Base-by-base conservation (phyloP, 2,113 vertebrate species). In the Sardina pilchardus region DNA sequence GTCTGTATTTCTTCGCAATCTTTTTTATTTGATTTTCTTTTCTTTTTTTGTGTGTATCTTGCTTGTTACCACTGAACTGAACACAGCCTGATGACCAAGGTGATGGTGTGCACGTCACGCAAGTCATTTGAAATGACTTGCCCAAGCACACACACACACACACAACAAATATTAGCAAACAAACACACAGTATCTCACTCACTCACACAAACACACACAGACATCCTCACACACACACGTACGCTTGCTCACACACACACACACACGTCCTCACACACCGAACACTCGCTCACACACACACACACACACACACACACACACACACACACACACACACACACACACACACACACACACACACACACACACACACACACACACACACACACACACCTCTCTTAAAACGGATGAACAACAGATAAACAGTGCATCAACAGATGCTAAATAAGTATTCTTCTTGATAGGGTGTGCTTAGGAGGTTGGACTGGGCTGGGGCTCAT, bases 391-490 rank as follows among this genome's bases (percentile, higher is more conserved):
- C n/a, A 67, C 7, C 30, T 34, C 47, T 21, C 24, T 45, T 14
- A 24, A 24, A 59, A 48, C 45, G 44, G 17, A 81, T 82, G 47
- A 59, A 86, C 82, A 88, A 86, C 82, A 88, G 80, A 87, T 45
- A 63, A 47, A 82, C 53, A 81, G 84, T 42, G 75, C 80, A 85
- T 86, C 87, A 85, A 75, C 81, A 39, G 87, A 86, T 88, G 82
- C 44, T 78, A 83, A 85, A 88, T 85, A 71, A 63, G 84, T 53
- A 36, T 84, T 86, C 71, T 86, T 78, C 71, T 36, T 16, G 12
- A 14, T 34, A 12, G 16, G 71, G 71, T 78, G 71, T 78, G 34
- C 26, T 78, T 78, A 78, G 10, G 26, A 67, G 63, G 53, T 59
- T 67, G 63, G 63, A 67, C 12, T 16, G 71, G 30, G 71, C 2